phyloP scores from a whole-genome alignment of 2,113 vertebrate genomes.

The Columbina picui region DNA sequence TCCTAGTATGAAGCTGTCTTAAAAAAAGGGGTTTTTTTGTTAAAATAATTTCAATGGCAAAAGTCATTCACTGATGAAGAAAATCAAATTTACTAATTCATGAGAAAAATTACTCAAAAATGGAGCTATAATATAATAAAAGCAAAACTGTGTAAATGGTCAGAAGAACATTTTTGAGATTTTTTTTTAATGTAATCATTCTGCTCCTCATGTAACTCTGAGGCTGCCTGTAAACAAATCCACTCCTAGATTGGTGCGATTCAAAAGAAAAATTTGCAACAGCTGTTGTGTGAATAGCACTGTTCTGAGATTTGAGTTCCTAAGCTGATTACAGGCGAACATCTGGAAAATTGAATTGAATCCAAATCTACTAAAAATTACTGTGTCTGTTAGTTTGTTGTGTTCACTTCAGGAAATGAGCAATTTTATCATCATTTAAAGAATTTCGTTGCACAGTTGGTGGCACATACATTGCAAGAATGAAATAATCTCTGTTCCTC shows the following conservation, averaged over 20 bases:
- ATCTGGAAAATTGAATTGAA: slow-evolving; percentile 72
- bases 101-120: not conserved
- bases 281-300: slow-evolving; percentile 70
- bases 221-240: slow-evolving; percentile 59
- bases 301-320: slow-evolving; percentile 58
- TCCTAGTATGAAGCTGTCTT: not conserved
- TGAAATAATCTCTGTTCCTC: not conserved
- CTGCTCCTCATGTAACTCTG: slow-evolving; percentile 16
- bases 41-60: not conserved
- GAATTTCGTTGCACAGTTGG: slow-evolving; percentile 49
- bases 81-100: not conserved
- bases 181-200: not conserved
- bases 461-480: slow-evolving; percentile 35
- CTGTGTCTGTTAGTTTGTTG: slow-evolving; percentile 69
- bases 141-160: not conserved
- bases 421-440: slow-evolving; percentile 66
- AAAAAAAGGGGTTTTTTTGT: rapidly evolving
- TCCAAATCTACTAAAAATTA: slow-evolving; percentile 70
- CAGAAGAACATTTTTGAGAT: not conserved
- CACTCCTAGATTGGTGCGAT: slow-evolving; percentile 44
- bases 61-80: not conserved
- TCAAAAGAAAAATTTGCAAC: slow-evolving; percentile 67
- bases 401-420: slow-evolving; percentile 69
- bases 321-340: slow-evolving; percentile 63
- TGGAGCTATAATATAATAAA: not conserved